These are phyloP conservation scores for Geodia barretti DNA, from an alignment of 37 sponge, comb jelly and placozoan genomes.

Conservation along the genomic window DNA sequence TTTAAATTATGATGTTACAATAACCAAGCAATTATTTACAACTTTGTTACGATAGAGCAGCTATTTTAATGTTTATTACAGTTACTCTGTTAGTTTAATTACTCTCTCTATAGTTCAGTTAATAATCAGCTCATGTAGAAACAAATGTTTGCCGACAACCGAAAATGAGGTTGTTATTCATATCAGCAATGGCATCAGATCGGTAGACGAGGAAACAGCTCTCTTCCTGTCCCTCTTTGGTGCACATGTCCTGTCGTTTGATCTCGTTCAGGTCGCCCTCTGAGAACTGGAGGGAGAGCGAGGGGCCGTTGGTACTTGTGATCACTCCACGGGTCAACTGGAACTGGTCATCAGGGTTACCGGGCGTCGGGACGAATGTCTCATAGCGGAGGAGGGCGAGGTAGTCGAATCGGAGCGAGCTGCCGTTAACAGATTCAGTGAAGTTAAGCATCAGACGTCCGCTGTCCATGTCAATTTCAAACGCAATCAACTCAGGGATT, in stretches of 20 bases:
- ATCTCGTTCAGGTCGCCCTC: conserved; percentile 84
- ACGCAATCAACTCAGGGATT: conserved; percentile 50
- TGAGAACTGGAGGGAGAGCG: conserved; percentile 29
- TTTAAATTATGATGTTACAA: too few relatives aligned
- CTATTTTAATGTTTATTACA: too few relatives aligned
- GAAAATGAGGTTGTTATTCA: conserved; percentile 69
- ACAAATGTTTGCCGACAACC: conserved; percentile 69
- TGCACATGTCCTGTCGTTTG: conserved; percentile 88
- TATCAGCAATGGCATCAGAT: conserved; percentile 77
- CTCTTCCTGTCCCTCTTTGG: conserved; percentile 28
- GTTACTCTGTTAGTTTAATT: too few relatives aligned
- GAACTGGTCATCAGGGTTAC: conserved; percentile 68
- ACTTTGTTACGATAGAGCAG: too few relatives aligned
- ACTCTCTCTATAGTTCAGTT: too few relatives aligned
- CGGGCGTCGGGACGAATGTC: conserved; percentile 61
- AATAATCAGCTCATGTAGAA: not conserved
- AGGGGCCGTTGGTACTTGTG: conserved; percentile 19
- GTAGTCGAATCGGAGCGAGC: conserved; percentile 40
- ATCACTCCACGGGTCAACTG: conserved; percentile 47
- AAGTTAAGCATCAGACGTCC: conserved; percentile 75
- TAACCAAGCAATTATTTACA: too few relatives aligned
- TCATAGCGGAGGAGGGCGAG: conserved; percentile 68
- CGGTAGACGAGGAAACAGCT: conserved; percentile 82
- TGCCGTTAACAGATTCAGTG: conserved; percentile 66
- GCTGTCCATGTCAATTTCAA: conserved; percentile 76